Base-by-base conservation (phyloP, 2,113 vertebrate genomes). In the Corvus moneduloides region DNA sequence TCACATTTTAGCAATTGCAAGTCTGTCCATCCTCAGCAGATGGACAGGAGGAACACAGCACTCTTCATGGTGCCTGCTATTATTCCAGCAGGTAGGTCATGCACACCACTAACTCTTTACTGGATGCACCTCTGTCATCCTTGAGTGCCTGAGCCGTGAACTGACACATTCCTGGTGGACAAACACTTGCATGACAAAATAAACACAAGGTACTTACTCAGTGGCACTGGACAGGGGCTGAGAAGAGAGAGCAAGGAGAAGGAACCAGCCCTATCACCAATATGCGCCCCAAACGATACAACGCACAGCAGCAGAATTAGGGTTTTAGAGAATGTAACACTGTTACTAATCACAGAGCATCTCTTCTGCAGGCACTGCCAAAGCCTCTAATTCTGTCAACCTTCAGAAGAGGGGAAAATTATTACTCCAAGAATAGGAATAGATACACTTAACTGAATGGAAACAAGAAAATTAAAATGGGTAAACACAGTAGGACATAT, bases 41-140 rank as follows among this genome's bases (percentile, higher is more conserved):
- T 26, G 62, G 84, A 63, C 58, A 72, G 94, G 27, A 93, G 68
- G 69, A 87, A 55, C 21, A 27, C 14, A 5, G 32, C 21, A n/a
- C 68, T 88, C 19, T 84, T 48, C 43, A 52, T 35, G 52, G 28
- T 75, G 39, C 7, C 11, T 19, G 33, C n/a, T 59, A 58, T 76
- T 84, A 87, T 72, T 84, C 64, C 82, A 92, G 77, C 64, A 92
- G 75, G 75, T 90, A 78, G 67, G 79, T 64, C 75, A 77, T 7
- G 44, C 52, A 86, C 41, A 86, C 61, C 18, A 15, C 28, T 59
- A 75, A 74, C 59, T 84, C 86, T 84, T 46, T 35, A 62, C 30
- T 62, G 63, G 63, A 43, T 48, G 16, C 66, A 35, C n/a, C 48
- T 72, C 84, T 58, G 48, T 41, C 49, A 56, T 82, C 58, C 37